phyloP scores from a whole-genome alignment of 2,888 invertebrate genomes.

The Malthinus seriepunctatus region DNA sequence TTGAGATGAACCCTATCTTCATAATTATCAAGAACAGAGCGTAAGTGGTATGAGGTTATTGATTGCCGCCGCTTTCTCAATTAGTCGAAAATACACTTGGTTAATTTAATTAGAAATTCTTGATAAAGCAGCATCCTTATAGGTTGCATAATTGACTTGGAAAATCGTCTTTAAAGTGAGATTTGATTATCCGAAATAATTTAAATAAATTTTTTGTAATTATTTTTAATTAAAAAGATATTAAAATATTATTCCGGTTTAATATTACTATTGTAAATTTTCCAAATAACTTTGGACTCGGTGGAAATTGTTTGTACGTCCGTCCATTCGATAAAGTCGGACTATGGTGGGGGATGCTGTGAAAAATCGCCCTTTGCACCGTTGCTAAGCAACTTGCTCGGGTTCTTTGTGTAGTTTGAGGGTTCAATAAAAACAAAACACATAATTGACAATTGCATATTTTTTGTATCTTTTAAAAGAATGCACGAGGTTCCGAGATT shows the following conservation, averaged over 20 bases:
- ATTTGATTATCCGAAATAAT: background rate
- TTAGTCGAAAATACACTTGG: conserved; percentile 31
- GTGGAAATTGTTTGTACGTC: conserved; percentile 1
- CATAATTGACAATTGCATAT: background rate
- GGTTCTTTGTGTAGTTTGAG: conserved; percentile 1
- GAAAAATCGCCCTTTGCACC: conserved; percentile 4
- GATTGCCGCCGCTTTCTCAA: conserved; percentile 32
- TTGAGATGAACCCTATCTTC: conserved; percentile 14
- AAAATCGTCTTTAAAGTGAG: conserved; percentile 3
- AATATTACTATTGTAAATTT: conserved; percentile 5
- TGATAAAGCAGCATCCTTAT: conserved; percentile 15
- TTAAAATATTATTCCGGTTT: conserved; percentile 1
- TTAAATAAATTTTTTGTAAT: background rate
- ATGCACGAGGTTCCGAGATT: background rate
- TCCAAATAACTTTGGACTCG: background rate
- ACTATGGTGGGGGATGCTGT: conserved; percentile 2
- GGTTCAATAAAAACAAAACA: conserved; percentile 2
- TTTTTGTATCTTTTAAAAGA: background rate
- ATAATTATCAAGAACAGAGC: conserved; percentile 12
- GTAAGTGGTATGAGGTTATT: conserved; percentile 20
- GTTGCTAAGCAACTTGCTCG: conserved; percentile 1
- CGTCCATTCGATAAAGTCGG: conserved; percentile 7
- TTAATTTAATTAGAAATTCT: conserved; percentile 33
- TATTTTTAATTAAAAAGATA: background rate
- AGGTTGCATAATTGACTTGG: conserved; percentile 12